A percentile compares a stretch with the other conserved stretches of the same genome.
Conservation (phyloP, 2,888 invertebrate species). For the Melolontha melolontha region DNA sequence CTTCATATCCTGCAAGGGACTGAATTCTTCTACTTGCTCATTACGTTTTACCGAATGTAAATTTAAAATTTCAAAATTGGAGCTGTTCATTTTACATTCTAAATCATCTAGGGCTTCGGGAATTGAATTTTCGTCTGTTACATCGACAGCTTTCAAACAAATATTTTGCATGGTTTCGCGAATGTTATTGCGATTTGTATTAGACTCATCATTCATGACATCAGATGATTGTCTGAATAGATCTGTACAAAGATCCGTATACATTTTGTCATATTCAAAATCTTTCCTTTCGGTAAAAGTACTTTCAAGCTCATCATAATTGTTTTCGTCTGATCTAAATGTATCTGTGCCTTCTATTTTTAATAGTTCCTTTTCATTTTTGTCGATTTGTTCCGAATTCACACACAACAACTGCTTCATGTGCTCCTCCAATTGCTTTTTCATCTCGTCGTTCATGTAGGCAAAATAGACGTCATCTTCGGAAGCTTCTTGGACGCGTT, state of each 20-base stretch:
- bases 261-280: conserved; percentile 36
- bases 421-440: conserved; percentile 21
- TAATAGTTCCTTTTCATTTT: background rate
- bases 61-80: conserved; percentile 12
- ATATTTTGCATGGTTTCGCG: background rate
- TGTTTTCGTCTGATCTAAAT: background rate
- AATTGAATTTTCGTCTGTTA: background rate
- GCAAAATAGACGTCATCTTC: conserved; percentile 37
- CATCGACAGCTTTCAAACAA: background rate
- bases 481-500: conserved; percentile 32
- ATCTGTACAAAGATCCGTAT: conserved; percentile 28
- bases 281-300: conserved; percentile 17
- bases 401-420: conserved; percentile 8
- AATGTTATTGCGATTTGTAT: background rate
- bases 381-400: conserved; percentile 2
- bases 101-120: conserved; percentile 7
- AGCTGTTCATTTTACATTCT: background rate
- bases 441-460: conserved; percentile 34
- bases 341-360: background rate
- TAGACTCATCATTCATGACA: background rate
- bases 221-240: conserved; percentile 2
- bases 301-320: conserved; percentile 1
- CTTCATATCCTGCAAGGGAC: background rate
- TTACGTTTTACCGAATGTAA: conserved; percentile 5
- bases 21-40: background rate